Conservation (phyloP, 2,888 invertebrate genomes). For the Cephus pygmeus region DNA sequence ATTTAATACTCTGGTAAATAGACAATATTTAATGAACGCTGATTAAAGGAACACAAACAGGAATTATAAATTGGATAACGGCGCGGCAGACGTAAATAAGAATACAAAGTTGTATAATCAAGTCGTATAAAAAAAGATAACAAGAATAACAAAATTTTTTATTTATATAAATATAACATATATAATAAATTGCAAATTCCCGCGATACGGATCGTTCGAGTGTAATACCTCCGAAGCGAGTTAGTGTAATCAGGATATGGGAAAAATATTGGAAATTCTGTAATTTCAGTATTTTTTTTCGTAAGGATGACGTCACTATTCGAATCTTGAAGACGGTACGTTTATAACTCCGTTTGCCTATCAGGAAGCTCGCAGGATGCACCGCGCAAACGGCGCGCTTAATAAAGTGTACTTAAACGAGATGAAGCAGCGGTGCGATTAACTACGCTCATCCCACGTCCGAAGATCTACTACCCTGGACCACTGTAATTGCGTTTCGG, state of each 20-base stretch:
- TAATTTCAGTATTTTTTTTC: not conserved
- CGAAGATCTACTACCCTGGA: not conserved
- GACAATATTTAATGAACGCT: not conserved
- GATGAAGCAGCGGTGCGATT: constrained; percentile 33
- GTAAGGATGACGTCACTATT: not conserved
- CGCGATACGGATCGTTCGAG: not conserved
- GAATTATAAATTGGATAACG: not conserved
- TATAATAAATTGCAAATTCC: not conserved
- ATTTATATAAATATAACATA: too few relatives aligned
- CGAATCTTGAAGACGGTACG: constrained; percentile 30
- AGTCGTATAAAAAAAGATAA: not conserved
- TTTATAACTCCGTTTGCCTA: constrained; percentile 57
- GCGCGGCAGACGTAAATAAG: not conserved
- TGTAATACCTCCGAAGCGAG: not conserved
- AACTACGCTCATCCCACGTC: not conserved
- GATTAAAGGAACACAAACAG: not conserved
- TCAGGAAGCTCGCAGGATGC: constrained; percentile 39
- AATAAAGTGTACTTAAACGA: constrained; percentile 53
- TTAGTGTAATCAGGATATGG: not conserved
- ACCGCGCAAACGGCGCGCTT: constrained; percentile 50
- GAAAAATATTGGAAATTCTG: not conserved
- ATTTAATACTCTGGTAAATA: not conserved
- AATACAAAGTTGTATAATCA: not conserved
- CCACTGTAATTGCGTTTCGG: not conserved
- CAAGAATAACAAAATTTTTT: not conserved